Base-by-base conservation (phyloP, 1,140 invertebrate species). In the Monomorium pharaonis region DNA sequence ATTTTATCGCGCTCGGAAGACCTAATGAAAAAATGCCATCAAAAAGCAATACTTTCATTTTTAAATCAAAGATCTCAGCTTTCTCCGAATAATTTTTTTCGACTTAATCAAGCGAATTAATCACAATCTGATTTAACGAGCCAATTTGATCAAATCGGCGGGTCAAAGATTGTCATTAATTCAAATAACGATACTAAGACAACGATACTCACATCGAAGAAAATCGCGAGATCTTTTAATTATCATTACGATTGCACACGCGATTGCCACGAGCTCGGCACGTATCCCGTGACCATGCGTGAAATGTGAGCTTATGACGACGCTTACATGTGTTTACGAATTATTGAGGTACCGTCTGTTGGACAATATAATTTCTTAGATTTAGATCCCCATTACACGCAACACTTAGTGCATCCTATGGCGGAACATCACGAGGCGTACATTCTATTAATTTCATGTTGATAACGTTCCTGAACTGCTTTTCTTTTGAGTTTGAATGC, bases 401-500 rank as follows among this genome's bases (percentile, higher is more conserved):
- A 80, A 44, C 84, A 88, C 51, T 85, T 85, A 18, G 72, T 77
- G 5, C 51, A 77, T 0, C 63, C 72, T 47, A 77, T 89, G 14
- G 58, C 75, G 62, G 80, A 84, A 85, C 91, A 95, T 98, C 97
- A 98, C 96, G 97, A 98, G 84, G 97, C 97, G 94, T 99, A 99
- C 98, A 99, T 98, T 86, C 97, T 95, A 92, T 98, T 98, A 91
- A 99, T 98, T 94, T 98, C 98, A 77, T 97, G 96, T 94, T 98
- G 97, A 95, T 99, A 99, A 91, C 97, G 96, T 81, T 99, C 97
- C 94, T 99, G 98, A 80, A 99, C 99, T 91, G 98, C 97, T 96
- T 99, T 99, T 87, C 99, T 96, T 95, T 99, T 99, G 87, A 99
- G 96, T 95, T 99, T 99, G 94, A 99, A 98, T 60, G 99, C 99